phyloP scores from a whole-genome alignment of 1,140 invertebrate species.

The Hylyphantes graminicola region DNA sequence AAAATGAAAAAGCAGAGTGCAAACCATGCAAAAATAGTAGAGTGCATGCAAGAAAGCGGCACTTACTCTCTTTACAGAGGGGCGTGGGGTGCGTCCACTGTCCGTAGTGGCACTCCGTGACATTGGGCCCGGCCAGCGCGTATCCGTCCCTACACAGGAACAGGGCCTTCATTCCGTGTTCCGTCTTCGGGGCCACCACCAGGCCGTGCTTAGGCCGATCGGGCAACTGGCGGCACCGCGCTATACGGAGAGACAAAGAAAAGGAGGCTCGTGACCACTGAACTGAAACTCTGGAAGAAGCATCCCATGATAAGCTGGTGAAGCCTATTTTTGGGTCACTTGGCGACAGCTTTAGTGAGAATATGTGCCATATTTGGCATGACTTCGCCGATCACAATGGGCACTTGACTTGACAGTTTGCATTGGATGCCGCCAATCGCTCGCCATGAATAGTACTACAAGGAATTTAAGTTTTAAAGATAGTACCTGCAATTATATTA shows the following conservation, averaged over 20 bases:
- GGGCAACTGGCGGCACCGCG: slow-evolving; percentile 87
- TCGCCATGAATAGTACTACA: too few relatives aligned
- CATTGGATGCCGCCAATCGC: too few relatives aligned
- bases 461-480: too few relatives aligned
- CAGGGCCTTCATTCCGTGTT: slow-evolving; percentile 91
- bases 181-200: slow-evolving; percentile 94
- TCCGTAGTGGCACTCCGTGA: slow-evolving; percentile 87
- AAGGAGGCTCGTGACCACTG: neutral
- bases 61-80: slow-evolving; percentile 82
- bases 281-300: neutral
- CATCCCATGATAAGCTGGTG: too few relatives aligned
- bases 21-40: too few relatives aligned
- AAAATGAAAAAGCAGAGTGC: neutral
- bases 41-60: slow-evolving; percentile 15
- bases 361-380: too few relatives aligned
- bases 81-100: slow-evolving; percentile 91
- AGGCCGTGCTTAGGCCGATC: slow-evolving; percentile 88
- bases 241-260: slow-evolving; percentile 45
- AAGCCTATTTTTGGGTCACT: too few relatives aligned
- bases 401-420: too few relatives aligned
- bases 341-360: too few relatives aligned
- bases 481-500: too few relatives aligned
- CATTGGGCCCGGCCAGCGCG: slow-evolving; percentile 77
- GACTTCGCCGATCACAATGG: too few relatives aligned
- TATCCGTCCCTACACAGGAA: slow-evolving; percentile 94